Evolutionary conservation across 2,113 vertebrate species (phyloP).

Genomic region (Anarrhichthys ocellatus): DNA sequence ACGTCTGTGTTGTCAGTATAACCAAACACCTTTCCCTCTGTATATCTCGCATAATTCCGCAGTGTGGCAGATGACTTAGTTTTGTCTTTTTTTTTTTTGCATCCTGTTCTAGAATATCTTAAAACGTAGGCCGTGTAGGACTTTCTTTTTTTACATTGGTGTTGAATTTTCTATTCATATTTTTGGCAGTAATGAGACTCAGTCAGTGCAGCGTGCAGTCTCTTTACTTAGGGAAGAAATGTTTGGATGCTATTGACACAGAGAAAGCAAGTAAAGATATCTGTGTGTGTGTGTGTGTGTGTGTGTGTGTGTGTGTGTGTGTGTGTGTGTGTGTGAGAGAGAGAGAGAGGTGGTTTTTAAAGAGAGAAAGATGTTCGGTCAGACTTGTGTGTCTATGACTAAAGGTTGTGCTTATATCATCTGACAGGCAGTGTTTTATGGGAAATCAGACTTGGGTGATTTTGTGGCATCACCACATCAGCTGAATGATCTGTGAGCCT

Average conservation of each 20-base stretch:
- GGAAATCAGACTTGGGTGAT: constrained; percentile 68
- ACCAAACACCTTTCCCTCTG: constrained; percentile 35
- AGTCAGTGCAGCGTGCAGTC: constrained; percentile 1
- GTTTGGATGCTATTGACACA: constrained; percentile 2
- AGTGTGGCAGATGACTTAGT: constrained; percentile 34
- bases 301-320: not conserved
- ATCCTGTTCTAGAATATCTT: not conserved
- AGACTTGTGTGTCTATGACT: constrained; percentile 73
- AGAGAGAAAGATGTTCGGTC: constrained; percentile 4
- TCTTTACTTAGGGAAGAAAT: constrained; percentile 22
- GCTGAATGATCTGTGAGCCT: constrained; percentile 72
- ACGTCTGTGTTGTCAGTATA: constrained; percentile 35
- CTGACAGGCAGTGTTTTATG: constrained; percentile 76
- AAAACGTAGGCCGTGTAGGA: not conserved
- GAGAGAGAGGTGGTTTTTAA: constrained; percentile 42
- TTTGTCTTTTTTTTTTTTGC: not conserved
- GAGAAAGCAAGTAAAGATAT: not conserved
- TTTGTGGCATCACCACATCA: constrained; percentile 64
- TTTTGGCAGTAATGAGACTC: constrained; percentile 13
- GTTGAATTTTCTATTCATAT: not conserved
- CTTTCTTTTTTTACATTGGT: not conserved
- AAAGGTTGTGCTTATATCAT: constrained; percentile 76
- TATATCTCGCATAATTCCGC: constrained; percentile 22
- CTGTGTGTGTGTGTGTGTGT: not conserved
- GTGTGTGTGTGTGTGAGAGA: constrained; percentile 10